Evolutionary conservation across 2,888 invertebrate species (phyloP).

Genomic region (Xestia c-nigrum): DNA sequence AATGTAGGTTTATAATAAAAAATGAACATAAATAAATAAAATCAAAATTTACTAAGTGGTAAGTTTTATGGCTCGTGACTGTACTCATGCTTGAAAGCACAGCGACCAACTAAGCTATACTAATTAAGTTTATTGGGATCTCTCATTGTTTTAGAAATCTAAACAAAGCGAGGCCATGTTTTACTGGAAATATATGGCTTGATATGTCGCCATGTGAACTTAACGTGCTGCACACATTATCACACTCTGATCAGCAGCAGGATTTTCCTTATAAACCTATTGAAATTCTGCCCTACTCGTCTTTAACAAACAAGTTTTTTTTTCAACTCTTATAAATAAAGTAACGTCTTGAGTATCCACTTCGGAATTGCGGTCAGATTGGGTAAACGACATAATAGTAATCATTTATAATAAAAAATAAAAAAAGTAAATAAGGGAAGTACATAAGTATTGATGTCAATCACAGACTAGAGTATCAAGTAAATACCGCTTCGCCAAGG

Average conservation of each 20-base stretch:
- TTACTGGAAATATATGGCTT: background rate
- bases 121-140: too few relatives aligned
- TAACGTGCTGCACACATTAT: slow-evolving; percentile 10
- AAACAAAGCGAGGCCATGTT: background rate
- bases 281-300: slow-evolving; percentile 19
- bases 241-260: slow-evolving; percentile 37
- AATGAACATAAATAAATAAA: too few relatives aligned
- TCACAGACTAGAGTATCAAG: slow-evolving; percentile 1
- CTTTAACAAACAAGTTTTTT: slow-evolving; percentile 25
- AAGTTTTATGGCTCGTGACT: background rate
- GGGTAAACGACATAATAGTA: background rate
- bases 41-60: background rate
- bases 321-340: slow-evolving; percentile 19
- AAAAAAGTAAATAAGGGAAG: background rate
- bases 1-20: too few relatives aligned
- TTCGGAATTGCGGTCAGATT: slow-evolving; percentile 14
- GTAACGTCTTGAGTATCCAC: background rate
- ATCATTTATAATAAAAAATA: background rate
- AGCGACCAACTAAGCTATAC: too few relatives aligned
- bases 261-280: slow-evolving; percentile 56
- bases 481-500: slow-evolving; percentile 9
- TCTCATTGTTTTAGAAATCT: too few relatives aligned
- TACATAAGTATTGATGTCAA: slow-evolving; percentile 1
- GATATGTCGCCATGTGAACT: slow-evolving; percentile 7
- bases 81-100: background rate